Conservation (phyloP, 2,888 invertebrate species). For the Conistra vaccinii region DNA sequence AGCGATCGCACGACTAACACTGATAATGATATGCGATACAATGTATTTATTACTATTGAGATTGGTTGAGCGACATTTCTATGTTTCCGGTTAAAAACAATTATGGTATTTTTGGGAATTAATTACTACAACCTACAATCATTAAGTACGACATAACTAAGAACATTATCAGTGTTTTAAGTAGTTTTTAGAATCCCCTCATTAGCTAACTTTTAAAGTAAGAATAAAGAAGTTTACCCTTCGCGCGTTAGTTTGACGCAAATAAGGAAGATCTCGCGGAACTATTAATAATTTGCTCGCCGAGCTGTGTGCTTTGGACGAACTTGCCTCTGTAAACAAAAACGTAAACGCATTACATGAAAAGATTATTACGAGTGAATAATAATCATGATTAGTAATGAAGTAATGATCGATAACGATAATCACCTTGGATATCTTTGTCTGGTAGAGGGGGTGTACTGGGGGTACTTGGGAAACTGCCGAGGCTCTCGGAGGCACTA, state of each 20-base stretch:
- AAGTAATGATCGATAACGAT: slow-evolving; percentile 34
- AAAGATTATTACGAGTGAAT: slow-evolving; percentile 21
- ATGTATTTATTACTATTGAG: slow-evolving; percentile 54
- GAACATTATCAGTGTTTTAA: neutral
- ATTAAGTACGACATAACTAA: slow-evolving; percentile 14
- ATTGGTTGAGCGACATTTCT: slow-evolving; percentile 50
- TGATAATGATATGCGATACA: slow-evolving; percentile 63
- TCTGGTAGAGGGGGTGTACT: slow-evolving; percentile 76
- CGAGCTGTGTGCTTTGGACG: slow-evolving; percentile 82
- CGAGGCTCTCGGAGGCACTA: slow-evolving; percentile 74
- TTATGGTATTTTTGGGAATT: slow-evolving; percentile 34
- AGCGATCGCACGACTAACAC: slow-evolving; percentile 58
- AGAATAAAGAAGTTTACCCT: slow-evolving; percentile 78
- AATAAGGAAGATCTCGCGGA: slow-evolving; percentile 87
- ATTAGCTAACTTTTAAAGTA: slow-evolving; percentile 27
- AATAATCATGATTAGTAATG: slow-evolving; percentile 29
- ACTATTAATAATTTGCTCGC: slow-evolving; percentile 87
- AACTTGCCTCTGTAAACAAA: slow-evolving; percentile 82
- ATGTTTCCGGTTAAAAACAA: slow-evolving; percentile 41
- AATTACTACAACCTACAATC: slow-evolving; percentile 14
- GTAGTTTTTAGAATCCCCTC: neutral
- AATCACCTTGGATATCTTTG: slow-evolving; percentile 83
- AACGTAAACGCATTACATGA: slow-evolving; percentile 32
- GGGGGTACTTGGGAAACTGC: slow-evolving; percentile 73
- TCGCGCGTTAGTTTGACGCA: slow-evolving; percentile 90